Percentiles rank a stretch among this genome's conserved stretches.
Conservation (phyloP, 2,113 vertebrate genomes). For the Dryoscopus gambensis region DNA sequence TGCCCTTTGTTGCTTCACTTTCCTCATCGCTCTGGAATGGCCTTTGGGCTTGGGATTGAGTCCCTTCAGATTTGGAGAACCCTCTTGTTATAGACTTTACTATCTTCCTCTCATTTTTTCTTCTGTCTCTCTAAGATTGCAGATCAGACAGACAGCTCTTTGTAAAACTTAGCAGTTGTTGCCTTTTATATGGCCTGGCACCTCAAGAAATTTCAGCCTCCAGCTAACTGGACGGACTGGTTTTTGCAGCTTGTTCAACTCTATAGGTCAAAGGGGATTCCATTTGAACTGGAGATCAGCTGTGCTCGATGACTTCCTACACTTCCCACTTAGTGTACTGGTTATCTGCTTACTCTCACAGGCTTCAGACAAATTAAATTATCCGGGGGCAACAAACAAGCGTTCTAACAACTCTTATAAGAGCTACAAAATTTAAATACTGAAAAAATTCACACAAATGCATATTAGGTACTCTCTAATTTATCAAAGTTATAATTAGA, state of each 20-base stretch:
- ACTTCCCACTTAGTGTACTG: neutral
- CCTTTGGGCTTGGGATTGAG: neutral
- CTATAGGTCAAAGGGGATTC: neutral
- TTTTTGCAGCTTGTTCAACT: neutral
- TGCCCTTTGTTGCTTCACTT: neutral
- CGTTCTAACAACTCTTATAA: neutral
- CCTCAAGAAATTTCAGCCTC: neutral
- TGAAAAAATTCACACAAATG: neutral
- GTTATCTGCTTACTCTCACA: neutral
- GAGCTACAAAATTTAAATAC: neutral
- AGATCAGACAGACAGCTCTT: neutral
- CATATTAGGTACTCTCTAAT: neutral
- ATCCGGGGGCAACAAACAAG: neutral
- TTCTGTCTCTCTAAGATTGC: neutral
- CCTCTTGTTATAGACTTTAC: neutral
- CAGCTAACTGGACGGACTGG: neutral
- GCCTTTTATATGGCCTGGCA: neutral
- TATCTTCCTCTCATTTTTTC: neutral
- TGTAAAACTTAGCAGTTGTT: neutral
- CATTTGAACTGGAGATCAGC: neutral
- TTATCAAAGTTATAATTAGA: neutral
- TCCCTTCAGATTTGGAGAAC: neutral
- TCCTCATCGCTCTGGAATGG: rapidly evolving
- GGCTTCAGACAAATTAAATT: neutral
- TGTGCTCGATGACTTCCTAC: neutral